Percentiles rank a stretch among this genome's conserved stretches.
These are phyloP conservation scores for Euglossa dilemma DNA, from an alignment of 1,140 invertebrate species.

Conservation along the genomic window DNA sequence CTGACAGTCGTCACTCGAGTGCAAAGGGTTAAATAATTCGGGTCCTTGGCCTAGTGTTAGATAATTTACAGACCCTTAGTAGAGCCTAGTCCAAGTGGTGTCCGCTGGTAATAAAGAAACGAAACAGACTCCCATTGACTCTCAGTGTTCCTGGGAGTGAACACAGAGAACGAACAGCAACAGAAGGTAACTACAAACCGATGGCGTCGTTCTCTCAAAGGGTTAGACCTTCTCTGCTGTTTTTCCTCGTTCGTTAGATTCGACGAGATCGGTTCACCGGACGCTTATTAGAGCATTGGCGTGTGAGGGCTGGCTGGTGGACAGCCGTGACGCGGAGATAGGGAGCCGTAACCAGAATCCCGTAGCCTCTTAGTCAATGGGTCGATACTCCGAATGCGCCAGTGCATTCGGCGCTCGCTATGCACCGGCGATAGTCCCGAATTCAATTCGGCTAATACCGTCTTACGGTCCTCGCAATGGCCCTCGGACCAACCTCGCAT, in stretches of 20 bases:
- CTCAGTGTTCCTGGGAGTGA: too few species aligned
- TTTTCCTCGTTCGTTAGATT: background rate
- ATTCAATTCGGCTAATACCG: conserved; percentile 48
- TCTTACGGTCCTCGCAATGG: conserved; percentile 27
- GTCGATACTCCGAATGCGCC: conserved; percentile 34
- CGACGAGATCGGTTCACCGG: background rate
- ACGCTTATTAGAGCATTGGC: conserved; percentile 18
- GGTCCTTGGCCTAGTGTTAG: too few species aligned
- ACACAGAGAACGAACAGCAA: too few species aligned
- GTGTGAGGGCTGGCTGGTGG: background rate
- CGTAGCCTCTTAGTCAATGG: conserved; percentile 47
- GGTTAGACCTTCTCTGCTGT: too few species aligned
- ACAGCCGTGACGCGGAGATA: conserved; percentile 33
- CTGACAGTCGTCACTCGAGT: too few species aligned
- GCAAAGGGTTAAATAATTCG: too few species aligned
- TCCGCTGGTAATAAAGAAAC: too few species aligned
- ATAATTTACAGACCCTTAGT: too few species aligned
- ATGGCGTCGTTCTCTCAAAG: too few species aligned
- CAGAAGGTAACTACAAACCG: too few species aligned
- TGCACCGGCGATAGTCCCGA: conserved; percentile 23
- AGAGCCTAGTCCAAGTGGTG: too few species aligned
- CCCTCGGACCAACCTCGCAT: background rate
- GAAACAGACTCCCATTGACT: too few species aligned
- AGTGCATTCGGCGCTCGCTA: background rate
- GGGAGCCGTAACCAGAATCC: conserved; percentile 41